Conservation (phyloP, 1,140 invertebrate genomes). For the Ectropis grisescens region DNA sequence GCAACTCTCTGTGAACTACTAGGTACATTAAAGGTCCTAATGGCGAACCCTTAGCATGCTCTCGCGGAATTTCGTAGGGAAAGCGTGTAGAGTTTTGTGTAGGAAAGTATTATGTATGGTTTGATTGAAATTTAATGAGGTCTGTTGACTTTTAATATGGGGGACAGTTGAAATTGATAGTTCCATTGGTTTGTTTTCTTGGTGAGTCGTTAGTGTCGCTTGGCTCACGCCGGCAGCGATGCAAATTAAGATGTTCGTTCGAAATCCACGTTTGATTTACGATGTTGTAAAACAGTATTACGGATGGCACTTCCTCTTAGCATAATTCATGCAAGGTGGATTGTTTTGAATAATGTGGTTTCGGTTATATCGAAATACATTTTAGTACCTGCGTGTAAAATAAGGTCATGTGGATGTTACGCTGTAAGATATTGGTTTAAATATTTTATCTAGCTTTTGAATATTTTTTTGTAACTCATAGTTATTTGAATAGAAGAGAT, state of each 20-base stretch:
- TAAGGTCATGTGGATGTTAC: conserved; percentile 4
- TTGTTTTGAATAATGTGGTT: conserved; percentile 2
- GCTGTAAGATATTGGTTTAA: no score
- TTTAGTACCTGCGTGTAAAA: no score
- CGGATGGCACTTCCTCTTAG: conserved; percentile 9
- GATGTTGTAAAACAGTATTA: conserved; percentile 23
- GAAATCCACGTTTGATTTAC: conserved; percentile 54
- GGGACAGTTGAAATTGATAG: conserved; percentile 43
- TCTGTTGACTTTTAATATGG: no score
- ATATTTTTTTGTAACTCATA: no score
- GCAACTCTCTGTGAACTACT: conserved; percentile 10
- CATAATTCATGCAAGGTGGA: conserved; percentile 7
- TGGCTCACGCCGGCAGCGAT: conserved; percentile 32
- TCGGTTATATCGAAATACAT: no score
- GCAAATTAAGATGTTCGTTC: conserved; percentile 59
- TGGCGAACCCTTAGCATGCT: conserved; percentile 14
- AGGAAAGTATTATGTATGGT: no score
- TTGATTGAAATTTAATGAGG: conserved; percentile 41
- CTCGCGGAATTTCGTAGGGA: conserved; percentile 8
- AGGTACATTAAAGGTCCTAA: conserved; percentile 11
- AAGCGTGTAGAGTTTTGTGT: no score
- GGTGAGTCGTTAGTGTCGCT: conserved; percentile 55
- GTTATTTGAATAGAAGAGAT: no score
- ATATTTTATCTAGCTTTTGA: no score
- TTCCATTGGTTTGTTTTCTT: conserved; percentile 60